phyloP scores from a whole-genome alignment of 2,113 vertebrate species.

The Rhipidura dahli region DNA sequence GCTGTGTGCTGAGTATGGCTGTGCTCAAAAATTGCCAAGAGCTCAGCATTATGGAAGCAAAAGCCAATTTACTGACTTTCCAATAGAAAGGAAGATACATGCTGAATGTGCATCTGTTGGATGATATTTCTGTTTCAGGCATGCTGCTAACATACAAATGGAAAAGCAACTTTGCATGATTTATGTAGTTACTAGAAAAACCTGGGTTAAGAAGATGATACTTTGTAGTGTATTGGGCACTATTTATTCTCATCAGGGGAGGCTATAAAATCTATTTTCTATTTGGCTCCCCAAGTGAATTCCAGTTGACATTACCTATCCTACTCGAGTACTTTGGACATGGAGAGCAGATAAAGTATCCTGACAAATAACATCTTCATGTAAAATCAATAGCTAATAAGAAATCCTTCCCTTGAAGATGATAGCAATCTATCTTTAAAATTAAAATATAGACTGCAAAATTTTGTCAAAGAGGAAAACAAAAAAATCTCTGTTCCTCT shows the following conservation, averaged over 20 bases:
- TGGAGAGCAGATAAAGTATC: background rate
- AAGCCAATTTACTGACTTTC: conserved; percentile 18
- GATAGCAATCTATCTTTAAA: background rate
- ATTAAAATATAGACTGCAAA: background rate
- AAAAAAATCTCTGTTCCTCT: background rate
- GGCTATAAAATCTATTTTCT: background rate
- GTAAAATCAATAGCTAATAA: background rate
- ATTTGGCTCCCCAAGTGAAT: background rate
- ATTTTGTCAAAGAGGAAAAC: background rate
- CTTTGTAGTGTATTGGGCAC: background rate
- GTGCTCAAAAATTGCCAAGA: background rate
- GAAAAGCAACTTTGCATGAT: background rate
- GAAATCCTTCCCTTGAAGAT: background rate
- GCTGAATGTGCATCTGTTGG: conserved; percentile 36
- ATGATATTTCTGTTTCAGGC: conserved; percentile 22
- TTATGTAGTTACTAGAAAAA: background rate
- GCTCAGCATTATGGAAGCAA: background rate
- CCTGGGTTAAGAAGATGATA: background rate
- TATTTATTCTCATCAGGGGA: background rate
- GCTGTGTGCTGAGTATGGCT: background rate
- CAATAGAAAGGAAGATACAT: background rate
- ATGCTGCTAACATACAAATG: background rate
- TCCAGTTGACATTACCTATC: background rate
- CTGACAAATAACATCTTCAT: background rate
- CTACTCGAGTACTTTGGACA: background rate